Evolutionary conservation across 1,140 invertebrate genomes (phyloP), one percentile per base, ranked within the genome.

Genomic region (Bombus waltoni): DNA sequence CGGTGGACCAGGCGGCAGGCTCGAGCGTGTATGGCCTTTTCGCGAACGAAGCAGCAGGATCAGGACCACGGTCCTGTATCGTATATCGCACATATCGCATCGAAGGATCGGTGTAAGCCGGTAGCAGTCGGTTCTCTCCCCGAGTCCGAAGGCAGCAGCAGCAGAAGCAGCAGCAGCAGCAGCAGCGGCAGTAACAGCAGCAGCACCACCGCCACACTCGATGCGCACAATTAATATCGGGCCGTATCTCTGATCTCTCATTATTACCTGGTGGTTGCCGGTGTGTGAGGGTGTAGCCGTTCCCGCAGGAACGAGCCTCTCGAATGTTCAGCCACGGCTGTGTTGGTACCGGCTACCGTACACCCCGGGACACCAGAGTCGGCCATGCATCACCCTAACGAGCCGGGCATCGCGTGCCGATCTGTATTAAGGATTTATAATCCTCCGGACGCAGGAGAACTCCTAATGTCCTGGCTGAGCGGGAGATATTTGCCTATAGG

Each of bases 341-440:
- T 91, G 92, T 85, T 92, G 86, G 89, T 92, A 92, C 92, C 89
- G 90, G 94, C 95, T 95, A 95, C 94, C 92, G 95, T 95, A 94
- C 94, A 92, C 94, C 93, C 92, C 94, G 89, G 95, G 95, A 95
- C 93, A 94, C 89, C 94, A 91, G 90, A 91, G 91, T 92, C 91
- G 92, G 91, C 94, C 91, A 95, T 95, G 94, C 93, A 95, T 95
- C 94, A 95, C 93, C 92, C 92, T 95, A 95, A 95, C 94, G 94
- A 95, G 94, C 94, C 91, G 91, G 84, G 94, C 92, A 95, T 95
- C 94, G 95, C 95, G 95, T 95, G 95, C 94, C 94, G 94, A 95
- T 95, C 94, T 95, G 94, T 94, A 95, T 94, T 94, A 93, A 94
- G 94, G 92, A 95, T 95, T 95, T 95, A 95, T 95, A 95, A 95